phyloP scores from a whole-genome alignment of 2,888 invertebrate genomes.

The Eutolmus rufibarbis region DNA sequence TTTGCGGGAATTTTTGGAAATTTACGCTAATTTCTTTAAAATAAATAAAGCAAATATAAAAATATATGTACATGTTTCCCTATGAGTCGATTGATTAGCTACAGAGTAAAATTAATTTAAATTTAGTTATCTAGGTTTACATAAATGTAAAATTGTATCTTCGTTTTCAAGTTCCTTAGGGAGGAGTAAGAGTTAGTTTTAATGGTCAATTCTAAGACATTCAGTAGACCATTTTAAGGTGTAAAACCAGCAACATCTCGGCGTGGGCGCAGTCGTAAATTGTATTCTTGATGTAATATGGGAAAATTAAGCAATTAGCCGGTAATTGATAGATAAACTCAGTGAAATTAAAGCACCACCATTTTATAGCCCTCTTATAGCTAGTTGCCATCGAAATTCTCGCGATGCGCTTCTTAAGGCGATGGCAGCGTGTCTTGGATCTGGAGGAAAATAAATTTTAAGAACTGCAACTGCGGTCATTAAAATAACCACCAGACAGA shows the following conservation, averaged over 20 bases:
- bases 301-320: not conserved
- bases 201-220: not conserved
- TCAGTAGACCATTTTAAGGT: not conserved
- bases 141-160: too few relatives aligned
- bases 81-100: too few relatives aligned
- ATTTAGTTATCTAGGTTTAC: too few relatives aligned
- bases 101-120: too few relatives aligned
- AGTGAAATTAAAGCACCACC: not conserved
- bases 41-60: too few relatives aligned
- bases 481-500: conserved; percentile 27
- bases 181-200: not conserved
- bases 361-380: not conserved
- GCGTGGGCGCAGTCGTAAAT: not conserved
- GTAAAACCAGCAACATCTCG: not conserved
- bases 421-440: not conserved
- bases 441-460: not conserved
- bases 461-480: conserved; percentile 20
- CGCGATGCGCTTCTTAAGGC: not conserved
- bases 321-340: not conserved
- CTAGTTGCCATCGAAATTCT: not conserved
- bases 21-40: too few relatives aligned
- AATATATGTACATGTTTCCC: too few relatives aligned
- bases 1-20: too few relatives aligned
- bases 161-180: too few relatives aligned
- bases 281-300: not conserved